Evolutionary conservation across 2,888 invertebrate species (phyloP).

Genomic region (Schizotus pectinicornis): DNA sequence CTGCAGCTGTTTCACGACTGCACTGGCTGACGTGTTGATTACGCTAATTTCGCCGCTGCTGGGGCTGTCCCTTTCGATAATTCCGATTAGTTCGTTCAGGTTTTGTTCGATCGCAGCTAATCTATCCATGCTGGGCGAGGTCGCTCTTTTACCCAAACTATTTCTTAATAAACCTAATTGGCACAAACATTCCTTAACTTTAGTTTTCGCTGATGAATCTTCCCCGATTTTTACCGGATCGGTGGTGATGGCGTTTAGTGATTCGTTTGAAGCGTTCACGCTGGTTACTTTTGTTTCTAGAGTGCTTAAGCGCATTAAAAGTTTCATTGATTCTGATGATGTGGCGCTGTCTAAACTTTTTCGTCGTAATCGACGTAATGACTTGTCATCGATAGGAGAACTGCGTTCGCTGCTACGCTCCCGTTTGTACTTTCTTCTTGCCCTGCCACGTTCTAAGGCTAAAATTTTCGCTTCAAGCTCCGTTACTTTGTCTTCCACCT

Average conservation of each 20-base stretch:
- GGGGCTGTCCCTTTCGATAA: conserved; percentile 66
- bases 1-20: conserved; percentile 70
- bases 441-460: conserved; percentile 65
- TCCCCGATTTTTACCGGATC: conserved; percentile 56
- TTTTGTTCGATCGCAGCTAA: conserved; percentile 50
- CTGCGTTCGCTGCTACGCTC: conserved; percentile 58
- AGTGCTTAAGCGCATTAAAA: conserved; percentile 76
- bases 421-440: conserved; percentile 58
- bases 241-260: conserved; percentile 61
- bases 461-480: conserved; percentile 80
- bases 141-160: conserved; percentile 67
- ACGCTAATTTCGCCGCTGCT: conserved; percentile 64
- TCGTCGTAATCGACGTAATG: conserved; percentile 63
- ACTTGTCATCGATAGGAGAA: conserved; percentile 52
- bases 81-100: conserved; percentile 67
- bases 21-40: conserved; percentile 64
- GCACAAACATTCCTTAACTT: conserved; percentile 71
- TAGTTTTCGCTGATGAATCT: conserved; percentile 68
- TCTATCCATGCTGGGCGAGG: conserved; percentile 68
- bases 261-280: conserved; percentile 67
- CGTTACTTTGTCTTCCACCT: conserved; percentile 83
- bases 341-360: conserved; percentile 82
- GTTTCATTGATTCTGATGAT: conserved; percentile 80
- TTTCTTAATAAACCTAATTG: conserved; percentile 69
- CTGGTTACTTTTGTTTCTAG: conserved; percentile 79